A percentile compares a stretch with the other conserved stretches of the same genome.
Evolutionary conservation across 2,797 vertebrate species (phyloP).

Genomic region (Sarcoramphus papa): DNA sequence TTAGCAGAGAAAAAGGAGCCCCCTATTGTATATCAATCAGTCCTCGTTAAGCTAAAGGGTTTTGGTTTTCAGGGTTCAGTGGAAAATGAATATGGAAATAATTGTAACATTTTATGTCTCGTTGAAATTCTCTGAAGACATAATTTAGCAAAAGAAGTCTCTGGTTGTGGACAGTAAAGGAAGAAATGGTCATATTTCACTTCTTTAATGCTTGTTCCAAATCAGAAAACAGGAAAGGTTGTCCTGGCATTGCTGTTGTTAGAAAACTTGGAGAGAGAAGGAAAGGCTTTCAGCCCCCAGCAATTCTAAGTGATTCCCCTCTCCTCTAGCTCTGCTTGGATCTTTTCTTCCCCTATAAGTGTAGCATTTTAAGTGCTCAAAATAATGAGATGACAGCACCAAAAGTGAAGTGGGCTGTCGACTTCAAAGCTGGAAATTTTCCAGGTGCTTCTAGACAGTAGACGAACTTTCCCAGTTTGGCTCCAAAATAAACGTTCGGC

Average conservation of each 20-base stretch:
- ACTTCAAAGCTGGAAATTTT: not conserved
- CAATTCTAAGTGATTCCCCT: not conserved
- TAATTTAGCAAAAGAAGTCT: not conserved
- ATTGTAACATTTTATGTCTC: not conserved
- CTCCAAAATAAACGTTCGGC: not conserved
- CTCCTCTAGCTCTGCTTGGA: not conserved
- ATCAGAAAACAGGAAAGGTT: not conserved
- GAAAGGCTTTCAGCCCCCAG: not conserved
- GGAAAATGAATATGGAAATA: not conserved
- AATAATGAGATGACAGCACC: not conserved
- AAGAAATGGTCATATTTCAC: not conserved
- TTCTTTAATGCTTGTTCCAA: not conserved
- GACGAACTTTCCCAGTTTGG: not conserved
- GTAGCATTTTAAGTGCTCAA: not conserved
- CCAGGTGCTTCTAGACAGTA: not conserved
- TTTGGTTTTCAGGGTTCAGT: not conserved
- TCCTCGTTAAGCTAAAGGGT: not conserved
- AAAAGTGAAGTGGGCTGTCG: not conserved
- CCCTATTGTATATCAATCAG: not conserved
- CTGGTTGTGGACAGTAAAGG: not conserved
- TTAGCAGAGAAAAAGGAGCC: not conserved
- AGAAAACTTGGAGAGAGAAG: not conserved
- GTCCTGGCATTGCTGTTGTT: not conserved
- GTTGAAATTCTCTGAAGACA: not conserved
- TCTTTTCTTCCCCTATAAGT: not conserved